Evolutionary conservation across 2,797 vertebrate genomes (phyloP).

Genomic region (Syndactyla subalaris): DNA sequence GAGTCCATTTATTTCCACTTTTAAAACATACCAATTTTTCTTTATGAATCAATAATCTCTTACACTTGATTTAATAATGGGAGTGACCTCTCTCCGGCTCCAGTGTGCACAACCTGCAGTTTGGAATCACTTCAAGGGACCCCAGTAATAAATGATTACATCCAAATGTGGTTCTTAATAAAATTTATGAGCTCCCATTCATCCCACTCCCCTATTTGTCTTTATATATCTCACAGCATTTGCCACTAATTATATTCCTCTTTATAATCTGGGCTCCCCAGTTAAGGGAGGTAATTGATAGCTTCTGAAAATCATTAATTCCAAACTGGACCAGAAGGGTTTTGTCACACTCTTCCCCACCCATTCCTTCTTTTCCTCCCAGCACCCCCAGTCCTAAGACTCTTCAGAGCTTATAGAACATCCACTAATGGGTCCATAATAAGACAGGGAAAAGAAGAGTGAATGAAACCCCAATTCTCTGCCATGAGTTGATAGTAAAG

Average conservation of each 20-base stretch:
- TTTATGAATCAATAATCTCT: conserved; percentile 54
- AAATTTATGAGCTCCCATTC: conserved; percentile 70
- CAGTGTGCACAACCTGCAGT: background rate
- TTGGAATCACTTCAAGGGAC: conserved; percentile 32
- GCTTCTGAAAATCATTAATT: conserved; percentile 79
- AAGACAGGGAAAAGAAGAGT: background rate
- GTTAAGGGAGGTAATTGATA: conserved; percentile 87
- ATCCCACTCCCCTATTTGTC: conserved; percentile 65
- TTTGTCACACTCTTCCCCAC: conserved; percentile 67
- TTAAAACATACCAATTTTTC: conserved; percentile 18
- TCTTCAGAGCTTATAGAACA: conserved; percentile 31
- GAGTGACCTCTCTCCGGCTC: conserved; percentile 25
- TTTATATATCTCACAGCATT: conserved; percentile 73
- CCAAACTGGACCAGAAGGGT: conserved; percentile 70
- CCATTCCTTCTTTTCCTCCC: conserved; percentile 23
- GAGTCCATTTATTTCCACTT: background rate
- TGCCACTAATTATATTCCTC: conserved; percentile 80
- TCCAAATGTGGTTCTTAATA: conserved; percentile 41
- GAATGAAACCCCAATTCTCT: background rate
- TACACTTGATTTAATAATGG: conserved; percentile 27
- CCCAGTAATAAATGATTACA: conserved; percentile 50
- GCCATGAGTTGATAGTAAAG: background rate
- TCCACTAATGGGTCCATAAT: background rate
- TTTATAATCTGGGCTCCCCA: conserved; percentile 76
- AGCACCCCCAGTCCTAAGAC: conserved; percentile 15